Conservation (phyloP, 2,797 vertebrate species). For the Fratercula arctica region DNA sequence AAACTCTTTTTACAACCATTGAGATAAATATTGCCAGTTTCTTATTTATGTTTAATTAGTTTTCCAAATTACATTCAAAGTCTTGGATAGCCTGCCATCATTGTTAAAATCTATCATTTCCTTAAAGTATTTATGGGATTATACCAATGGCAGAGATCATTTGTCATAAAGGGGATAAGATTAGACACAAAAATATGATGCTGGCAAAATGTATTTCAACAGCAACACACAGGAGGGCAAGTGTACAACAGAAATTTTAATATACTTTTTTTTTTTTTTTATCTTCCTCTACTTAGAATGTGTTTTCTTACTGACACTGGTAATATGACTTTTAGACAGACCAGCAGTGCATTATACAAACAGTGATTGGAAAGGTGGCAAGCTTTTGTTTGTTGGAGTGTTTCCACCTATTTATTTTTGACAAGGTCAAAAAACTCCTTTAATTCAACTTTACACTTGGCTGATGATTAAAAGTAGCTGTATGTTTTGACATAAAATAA, state of each 20-base stretch:
- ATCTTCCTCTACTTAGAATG: not conserved
- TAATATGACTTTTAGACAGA: not conserved
- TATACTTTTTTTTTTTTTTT: not conserved
- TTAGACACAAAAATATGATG: not conserved
- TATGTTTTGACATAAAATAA: not conserved
- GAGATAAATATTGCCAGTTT: not conserved
- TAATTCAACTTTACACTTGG: constrained; percentile 18
- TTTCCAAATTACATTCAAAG: not conserved
- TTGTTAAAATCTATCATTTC: not conserved
- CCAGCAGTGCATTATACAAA: not conserved
- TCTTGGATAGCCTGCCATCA: accelerated
- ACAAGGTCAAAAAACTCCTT: constrained; percentile 4
- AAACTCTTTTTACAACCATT: not conserved
- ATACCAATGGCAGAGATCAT: not conserved
- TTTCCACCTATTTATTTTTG: not conserved
- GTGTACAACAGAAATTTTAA: not conserved
- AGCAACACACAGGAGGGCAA: not conserved
- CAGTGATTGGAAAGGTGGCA: not conserved
- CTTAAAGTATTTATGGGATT: not conserved
- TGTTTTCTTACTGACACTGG: not conserved
- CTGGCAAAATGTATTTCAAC: not conserved
- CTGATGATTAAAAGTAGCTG: not conserved
- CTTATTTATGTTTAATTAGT: not conserved
- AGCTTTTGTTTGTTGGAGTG: not conserved
- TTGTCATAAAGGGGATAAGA: not conserved